Percentiles rank a stretch among this genome's conserved stretches.
Conservation (phyloP, 2,888 invertebrate species). For the Dasypolia templi region DNA sequence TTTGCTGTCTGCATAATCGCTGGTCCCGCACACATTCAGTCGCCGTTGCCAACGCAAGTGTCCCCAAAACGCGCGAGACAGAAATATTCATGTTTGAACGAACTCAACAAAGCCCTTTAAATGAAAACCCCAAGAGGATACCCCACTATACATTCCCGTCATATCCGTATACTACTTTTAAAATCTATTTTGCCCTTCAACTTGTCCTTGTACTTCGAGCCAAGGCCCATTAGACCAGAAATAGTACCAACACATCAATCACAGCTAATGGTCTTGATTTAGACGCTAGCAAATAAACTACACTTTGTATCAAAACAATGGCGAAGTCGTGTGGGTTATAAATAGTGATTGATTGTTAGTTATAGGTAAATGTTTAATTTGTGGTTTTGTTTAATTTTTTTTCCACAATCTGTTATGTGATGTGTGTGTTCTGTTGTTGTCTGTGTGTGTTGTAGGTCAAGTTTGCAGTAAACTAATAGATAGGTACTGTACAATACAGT, state of each 20-base stretch:
- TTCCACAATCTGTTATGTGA: too few species aligned
- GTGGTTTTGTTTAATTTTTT: too few species aligned
- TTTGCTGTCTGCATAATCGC: too few species aligned
- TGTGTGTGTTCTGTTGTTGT: too few species aligned
- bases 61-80: too few species aligned
- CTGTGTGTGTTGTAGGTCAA: too few species aligned
- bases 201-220: background rate
- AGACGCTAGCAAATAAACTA: slow-evolving; percentile 18
- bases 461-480: too few species aligned
- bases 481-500: too few species aligned
- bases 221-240: slow-evolving; percentile 3
- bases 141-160: background rate
- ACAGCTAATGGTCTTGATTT: background rate
- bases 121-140: background rate
- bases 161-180: background rate
- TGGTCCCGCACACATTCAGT: too few species aligned
- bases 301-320: slow-evolving; percentile 9
- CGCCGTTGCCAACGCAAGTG: too few species aligned
- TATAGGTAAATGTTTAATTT: background rate
- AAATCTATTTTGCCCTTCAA: slow-evolving; percentile 10
- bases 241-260: slow-evolving; percentile 4
- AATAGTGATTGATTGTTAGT: slow-evolving; percentile 10
- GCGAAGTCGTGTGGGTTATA: background rate
- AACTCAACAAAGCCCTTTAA: background rate
- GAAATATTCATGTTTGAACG: too few species aligned